Evolutionary conservation across 2,888 invertebrate genomes (phyloP).

Genomic region (Drosophila formosana): DNA sequence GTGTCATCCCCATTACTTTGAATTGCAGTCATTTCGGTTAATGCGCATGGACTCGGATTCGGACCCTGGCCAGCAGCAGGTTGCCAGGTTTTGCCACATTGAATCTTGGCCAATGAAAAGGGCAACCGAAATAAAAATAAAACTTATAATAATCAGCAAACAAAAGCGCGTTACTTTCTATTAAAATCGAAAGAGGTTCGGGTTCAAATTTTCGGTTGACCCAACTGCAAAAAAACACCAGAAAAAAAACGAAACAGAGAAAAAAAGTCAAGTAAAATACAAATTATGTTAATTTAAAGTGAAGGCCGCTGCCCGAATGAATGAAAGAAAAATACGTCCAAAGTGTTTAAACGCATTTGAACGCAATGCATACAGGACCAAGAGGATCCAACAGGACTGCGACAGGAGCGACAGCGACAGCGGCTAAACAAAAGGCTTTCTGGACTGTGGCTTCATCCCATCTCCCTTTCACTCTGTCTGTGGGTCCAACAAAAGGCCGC

Average conservation of each 20-base stretch:
- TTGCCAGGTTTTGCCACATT: slow-evolving; percentile 51
- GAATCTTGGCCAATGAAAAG: slow-evolving; percentile 58
- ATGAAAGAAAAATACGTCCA: slow-evolving; percentile 28
- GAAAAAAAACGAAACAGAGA: not conserved
- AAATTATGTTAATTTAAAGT: slow-evolving; percentile 79
- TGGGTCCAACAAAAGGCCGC: slow-evolving; percentile 41
- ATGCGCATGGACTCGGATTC: slow-evolving; percentile 42
- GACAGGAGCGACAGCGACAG: not conserved
- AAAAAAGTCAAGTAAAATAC: slow-evolving; percentile 57
- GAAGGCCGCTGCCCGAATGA: slow-evolving; percentile 42
- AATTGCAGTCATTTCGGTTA: slow-evolving; percentile 75
- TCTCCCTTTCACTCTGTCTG: not conserved
- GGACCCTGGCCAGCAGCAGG: not conserved
- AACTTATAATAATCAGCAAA: slow-evolving; percentile 78
- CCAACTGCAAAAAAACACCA: slow-evolving; percentile 4
- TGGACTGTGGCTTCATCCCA: slow-evolving; percentile 1
- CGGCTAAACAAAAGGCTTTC: slow-evolving; percentile 17
- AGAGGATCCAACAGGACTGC: not conserved
- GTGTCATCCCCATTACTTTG: slow-evolving; percentile 74
- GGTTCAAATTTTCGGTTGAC: slow-evolving; percentile 27
- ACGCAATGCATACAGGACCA: slow-evolving; percentile 38
- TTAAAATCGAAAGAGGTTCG: slow-evolving; percentile 67
- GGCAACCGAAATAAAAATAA: slow-evolving; percentile 52
- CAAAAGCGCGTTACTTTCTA: slow-evolving; percentile 73
- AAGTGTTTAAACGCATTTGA: slow-evolving; percentile 69